A percentile compares a stretch with the other conserved stretches of the same genome.
phyloP scores from a whole-genome alignment of 2,797 vertebrate genomes.

The Threskiornis aethiopicus region DNA sequence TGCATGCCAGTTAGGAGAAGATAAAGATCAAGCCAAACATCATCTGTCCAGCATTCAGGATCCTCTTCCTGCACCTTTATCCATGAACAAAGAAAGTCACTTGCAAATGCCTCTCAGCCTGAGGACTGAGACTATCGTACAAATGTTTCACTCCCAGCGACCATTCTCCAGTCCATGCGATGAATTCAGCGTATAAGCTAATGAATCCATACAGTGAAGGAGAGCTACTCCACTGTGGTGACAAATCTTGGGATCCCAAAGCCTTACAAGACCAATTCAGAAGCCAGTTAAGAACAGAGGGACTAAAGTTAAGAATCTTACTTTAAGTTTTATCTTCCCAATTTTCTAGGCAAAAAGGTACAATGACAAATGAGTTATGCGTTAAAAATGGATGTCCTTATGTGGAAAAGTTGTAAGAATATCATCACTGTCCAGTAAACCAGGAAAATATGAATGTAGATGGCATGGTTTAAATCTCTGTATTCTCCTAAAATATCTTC shows the following conservation, averaged over 20 bases:
- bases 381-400: not conserved
- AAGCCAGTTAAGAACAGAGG: not conserved
- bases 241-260: not conserved
- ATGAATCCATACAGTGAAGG: not conserved
- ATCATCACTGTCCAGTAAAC: not conserved
- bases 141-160: not conserved
- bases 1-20: not conserved
- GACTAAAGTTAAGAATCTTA: not conserved
- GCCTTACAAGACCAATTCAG: not conserved
- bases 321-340: not conserved
- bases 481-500: not conserved
- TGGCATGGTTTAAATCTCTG: not conserved
- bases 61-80: not conserved
- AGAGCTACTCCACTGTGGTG: not conserved
- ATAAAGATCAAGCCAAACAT: not conserved
- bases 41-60: not conserved
- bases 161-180: fast-evolving
- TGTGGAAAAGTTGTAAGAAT: not conserved
- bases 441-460: not conserved
- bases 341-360: not conserved
- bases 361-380: not conserved
- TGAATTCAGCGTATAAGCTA: not conserved
- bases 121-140: not conserved
- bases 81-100: not conserved
- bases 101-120: not conserved